Conservation (phyloP, 2,113 vertebrate genomes). For the Aix galericulata region DNA sequence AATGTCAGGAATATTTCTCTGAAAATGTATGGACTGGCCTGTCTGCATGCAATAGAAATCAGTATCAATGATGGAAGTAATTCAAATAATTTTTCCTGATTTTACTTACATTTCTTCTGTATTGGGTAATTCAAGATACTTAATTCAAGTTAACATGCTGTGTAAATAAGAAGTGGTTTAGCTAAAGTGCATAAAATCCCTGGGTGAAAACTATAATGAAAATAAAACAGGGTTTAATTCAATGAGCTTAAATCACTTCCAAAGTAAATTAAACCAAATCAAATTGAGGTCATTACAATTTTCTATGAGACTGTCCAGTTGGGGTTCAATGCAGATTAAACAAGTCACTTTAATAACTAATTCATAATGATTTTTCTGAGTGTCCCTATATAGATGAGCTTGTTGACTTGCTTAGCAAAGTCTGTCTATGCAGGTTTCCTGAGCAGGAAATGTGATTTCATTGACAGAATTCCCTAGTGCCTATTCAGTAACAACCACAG, state of each 20-base stretch:
- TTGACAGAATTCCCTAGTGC: neutral
- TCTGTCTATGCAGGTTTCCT: neutral
- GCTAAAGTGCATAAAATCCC: slow-evolving; percentile 13
- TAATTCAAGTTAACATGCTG: neutral
- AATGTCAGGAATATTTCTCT: neutral
- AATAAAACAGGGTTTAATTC: slow-evolving; percentile 34
- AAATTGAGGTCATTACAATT: slow-evolving; percentile 4
- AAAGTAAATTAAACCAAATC: slow-evolving; percentile 43
- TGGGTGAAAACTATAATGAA: slow-evolving; percentile 29
- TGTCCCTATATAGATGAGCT: rapidly evolving
- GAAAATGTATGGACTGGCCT: rapidly evolving
- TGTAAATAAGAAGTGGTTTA: neutral
- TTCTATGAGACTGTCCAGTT: neutral
- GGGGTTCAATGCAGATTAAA: neutral
- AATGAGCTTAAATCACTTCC: slow-evolving; percentile 1
- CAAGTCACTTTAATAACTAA: neutral
- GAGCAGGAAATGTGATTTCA: neutral
- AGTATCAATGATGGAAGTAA: neutral
- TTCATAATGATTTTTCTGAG: neutral
- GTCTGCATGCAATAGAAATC: neutral
- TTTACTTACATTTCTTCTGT: neutral
- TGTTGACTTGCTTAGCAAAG: rapidly evolving
- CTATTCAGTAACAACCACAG: neutral
- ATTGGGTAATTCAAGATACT: neutral
- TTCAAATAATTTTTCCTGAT: neutral